Conservation (phyloP, 2,888 invertebrate genomes). For the Chaetoderma sp. region DNA sequence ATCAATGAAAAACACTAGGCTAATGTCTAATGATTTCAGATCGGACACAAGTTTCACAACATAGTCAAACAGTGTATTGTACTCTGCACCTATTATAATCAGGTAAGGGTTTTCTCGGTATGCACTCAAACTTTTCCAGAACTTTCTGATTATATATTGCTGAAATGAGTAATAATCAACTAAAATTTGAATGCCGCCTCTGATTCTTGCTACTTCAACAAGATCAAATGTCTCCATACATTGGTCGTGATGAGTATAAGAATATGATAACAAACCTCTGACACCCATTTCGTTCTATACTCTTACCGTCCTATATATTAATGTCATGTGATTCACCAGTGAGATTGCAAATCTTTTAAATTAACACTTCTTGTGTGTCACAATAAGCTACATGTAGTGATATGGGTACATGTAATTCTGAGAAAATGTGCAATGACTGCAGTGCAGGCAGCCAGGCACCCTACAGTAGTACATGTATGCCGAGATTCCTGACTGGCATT, state of each 20-base stretch:
- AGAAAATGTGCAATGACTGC: too few species aligned
- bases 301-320: too few species aligned
- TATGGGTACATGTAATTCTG: too few species aligned
- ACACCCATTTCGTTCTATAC: constrained; percentile 55
- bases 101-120: constrained; percentile 50
- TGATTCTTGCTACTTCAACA: constrained; percentile 48
- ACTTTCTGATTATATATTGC: constrained; percentile 47
- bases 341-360: too few species aligned
- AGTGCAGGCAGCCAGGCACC: too few species aligned
- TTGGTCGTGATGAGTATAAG: constrained; percentile 41
- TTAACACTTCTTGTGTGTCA: too few species aligned
- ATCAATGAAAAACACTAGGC: constrained; percentile 61
- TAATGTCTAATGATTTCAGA: constrained; percentile 51
- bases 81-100: constrained; percentile 61
- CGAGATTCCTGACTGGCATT: too few species aligned
- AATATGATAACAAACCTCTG: constrained; percentile 48
- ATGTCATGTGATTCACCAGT: too few species aligned
- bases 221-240: constrained; percentile 56
- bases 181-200: constrained; percentile 58
- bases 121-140: constrained; percentile 47
- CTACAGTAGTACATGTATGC: too few species aligned
- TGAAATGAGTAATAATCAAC: constrained; percentile 63
- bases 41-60: constrained; percentile 53
- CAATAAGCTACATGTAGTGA: too few species aligned
- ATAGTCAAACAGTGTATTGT: constrained; percentile 47